Evolutionary conservation across 2,797 vertebrate species (phyloP).

Genomic region (Strix occidentalis): DNA sequence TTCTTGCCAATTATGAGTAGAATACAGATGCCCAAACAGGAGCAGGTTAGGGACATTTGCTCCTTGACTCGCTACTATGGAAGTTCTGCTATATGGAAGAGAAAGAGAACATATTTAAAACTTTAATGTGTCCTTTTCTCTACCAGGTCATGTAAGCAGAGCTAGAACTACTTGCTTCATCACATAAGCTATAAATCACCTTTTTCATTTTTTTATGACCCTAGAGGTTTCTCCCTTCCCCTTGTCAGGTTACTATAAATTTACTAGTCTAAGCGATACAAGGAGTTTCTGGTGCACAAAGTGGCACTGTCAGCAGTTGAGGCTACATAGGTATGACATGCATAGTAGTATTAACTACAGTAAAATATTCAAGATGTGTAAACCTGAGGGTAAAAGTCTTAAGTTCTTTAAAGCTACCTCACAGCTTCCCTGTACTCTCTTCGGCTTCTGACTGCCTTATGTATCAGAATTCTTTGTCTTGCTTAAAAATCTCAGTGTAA

Average conservation of each 20-base stretch:
- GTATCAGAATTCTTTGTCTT: not conserved
- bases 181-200: not conserved
- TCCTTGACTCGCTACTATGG: rapidly evolving
- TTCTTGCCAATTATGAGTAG: not conserved
- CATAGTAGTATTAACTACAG: not conserved
- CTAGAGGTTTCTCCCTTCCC: not conserved
- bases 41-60: not conserved
- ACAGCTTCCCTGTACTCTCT: not conserved
- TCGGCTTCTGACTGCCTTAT: not conserved
- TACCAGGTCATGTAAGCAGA: not conserved
- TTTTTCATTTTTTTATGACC: not conserved
- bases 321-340: not conserved
- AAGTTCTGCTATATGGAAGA: not conserved
- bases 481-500: not conserved
- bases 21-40: not conserved
- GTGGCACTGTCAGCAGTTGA: not conserved
- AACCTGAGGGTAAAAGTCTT: not conserved
- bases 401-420: not conserved
- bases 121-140: not conserved
- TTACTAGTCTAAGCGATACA: not conserved
- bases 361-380: not conserved
- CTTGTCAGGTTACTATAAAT: not conserved
- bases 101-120: not conserved
- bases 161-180: not conserved
- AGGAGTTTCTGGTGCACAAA: not conserved